Evolutionary conservation across 1,140 invertebrate genomes (phyloP), one percentile per base, ranked within the genome.

Genomic region (Polypedilum vanderplanki): DNA sequence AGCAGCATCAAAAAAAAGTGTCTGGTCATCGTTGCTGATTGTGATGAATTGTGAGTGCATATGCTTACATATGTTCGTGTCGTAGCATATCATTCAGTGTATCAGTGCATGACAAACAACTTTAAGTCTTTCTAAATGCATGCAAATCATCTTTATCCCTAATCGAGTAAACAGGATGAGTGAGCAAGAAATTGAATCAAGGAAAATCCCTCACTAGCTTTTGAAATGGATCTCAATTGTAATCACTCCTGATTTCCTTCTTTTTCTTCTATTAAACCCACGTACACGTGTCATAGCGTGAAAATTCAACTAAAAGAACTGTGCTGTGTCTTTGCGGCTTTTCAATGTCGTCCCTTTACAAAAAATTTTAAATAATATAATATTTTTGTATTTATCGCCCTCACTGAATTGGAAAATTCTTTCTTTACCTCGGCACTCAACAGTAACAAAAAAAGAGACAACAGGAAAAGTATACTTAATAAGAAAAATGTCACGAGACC

Each of bases 31-130:
- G n/a, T 57, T 57, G 46, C n/a, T 57, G 46, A 57, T 57, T n/a
- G 46, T 57, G 46, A 57, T 57, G 46, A 57, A 57, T 57, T 57
- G 46, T n/a, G 46, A n/a, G n/a, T 57, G 46, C n/a, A n/a, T 57
- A n/a, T 57, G n/a, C 46, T n/a, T 57, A 57, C n/a, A n/a, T 33
- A 57, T 57, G 46, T 57, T 57, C 46, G 15, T 57, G 46, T 57
- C 46, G 46, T 4, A n/a, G 46, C 12, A 57, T 57, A 57, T 57
- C 46, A 12, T n/a, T 57, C 15, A 57, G n/a, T 57, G n/a, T n/a
- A 57, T 57, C 46, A 57, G 24, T 33, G 24, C 24, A 46, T 57
- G 46, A 57, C 46, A 57, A 57, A n/a, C 46, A 57, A 15, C n/a
- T 57, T 57, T 57, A 57, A 57, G 46, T 57, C 10, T 33, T 33